These are phyloP conservation scores for Romanogobio albipinnatus DNA, from an alignment of 2,113 vertebrate species.

Conservation along the genomic window DNA sequence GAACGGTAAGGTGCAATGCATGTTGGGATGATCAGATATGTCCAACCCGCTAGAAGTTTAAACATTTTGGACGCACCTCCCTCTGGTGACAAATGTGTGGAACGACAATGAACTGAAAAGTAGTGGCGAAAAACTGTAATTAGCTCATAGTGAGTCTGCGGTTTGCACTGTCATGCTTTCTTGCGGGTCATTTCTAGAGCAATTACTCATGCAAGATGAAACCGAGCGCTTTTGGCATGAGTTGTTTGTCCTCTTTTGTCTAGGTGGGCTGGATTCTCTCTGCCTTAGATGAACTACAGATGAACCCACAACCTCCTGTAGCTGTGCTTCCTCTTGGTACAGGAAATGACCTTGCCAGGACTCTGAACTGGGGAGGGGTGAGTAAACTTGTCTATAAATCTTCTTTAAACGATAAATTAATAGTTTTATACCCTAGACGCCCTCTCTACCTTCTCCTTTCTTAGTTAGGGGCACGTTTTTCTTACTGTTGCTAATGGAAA, in stretches of 20 bases:
- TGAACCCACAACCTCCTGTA: slow-evolving; percentile 93
- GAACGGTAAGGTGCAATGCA: slow-evolving; percentile 82
- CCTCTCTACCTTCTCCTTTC: neutral
- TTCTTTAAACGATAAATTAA: neutral
- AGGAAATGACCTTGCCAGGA: slow-evolving; percentile 97
- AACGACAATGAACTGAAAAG: neutral
- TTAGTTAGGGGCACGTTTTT: too few species aligned
- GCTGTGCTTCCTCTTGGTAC: slow-evolving; percentile 97
- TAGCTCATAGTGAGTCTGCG: neutral
- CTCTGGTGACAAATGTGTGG: slow-evolving; percentile 17
- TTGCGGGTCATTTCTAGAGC: neutral
- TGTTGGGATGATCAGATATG: neutral
- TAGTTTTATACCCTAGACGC: neutral
- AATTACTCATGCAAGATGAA: neutral
- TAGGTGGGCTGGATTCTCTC: slow-evolving; percentile 99
- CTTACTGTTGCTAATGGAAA: too few species aligned
- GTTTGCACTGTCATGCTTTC: neutral
- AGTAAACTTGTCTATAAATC: slow-evolving; percentile 67
- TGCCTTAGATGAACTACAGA: slow-evolving; percentile 91
- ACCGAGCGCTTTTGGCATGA: too few species aligned
- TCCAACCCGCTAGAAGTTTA: slow-evolving; percentile 15
- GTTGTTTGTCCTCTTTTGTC: slow-evolving; percentile 22
- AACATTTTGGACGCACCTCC: neutral
- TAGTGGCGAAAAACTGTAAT: neutral
- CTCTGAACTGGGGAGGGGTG: slow-evolving; percentile 99